Evolutionary conservation across 2,113 vertebrate species (phyloP).

Genomic region (Rhinoptilus africanus): DNA sequence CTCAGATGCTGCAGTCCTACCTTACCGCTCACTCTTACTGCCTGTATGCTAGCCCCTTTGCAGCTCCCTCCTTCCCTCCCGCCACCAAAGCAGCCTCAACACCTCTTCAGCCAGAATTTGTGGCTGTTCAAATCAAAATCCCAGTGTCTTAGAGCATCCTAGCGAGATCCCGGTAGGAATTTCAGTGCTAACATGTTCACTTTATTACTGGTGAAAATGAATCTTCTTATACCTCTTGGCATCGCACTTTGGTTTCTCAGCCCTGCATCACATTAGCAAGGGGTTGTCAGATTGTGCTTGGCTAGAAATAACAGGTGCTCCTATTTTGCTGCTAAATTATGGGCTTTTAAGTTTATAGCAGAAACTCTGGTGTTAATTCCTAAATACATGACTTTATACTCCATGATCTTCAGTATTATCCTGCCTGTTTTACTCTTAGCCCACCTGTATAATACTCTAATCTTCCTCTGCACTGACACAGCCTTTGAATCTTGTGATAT

Average conservation of each 20-base stretch:
- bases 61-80: not conserved
- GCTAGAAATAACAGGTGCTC: not conserved
- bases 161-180: not conserved
- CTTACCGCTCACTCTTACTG: not conserved
- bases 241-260: not conserved
- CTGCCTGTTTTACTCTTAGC: not conserved
- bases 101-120: not conserved
- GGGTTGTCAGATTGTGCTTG: not conserved
- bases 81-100: not conserved
- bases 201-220: not conserved
- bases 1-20: not conserved
- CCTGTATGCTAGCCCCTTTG: not conserved
- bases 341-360: not conserved
- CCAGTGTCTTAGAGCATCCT: not conserved
- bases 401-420: not conserved
- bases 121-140: not conserved
- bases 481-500: constrained; percentile 1
- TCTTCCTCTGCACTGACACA: not conserved
- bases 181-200: not conserved
- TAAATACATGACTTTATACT: not conserved
- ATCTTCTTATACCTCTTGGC: not conserved
- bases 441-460: not conserved
- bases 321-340: not conserved
- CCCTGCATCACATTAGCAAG: not conserved
- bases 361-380: not conserved